Conservation (phyloP, 1,140 invertebrate genomes). For the Stegodyphus dumicola region DNA sequence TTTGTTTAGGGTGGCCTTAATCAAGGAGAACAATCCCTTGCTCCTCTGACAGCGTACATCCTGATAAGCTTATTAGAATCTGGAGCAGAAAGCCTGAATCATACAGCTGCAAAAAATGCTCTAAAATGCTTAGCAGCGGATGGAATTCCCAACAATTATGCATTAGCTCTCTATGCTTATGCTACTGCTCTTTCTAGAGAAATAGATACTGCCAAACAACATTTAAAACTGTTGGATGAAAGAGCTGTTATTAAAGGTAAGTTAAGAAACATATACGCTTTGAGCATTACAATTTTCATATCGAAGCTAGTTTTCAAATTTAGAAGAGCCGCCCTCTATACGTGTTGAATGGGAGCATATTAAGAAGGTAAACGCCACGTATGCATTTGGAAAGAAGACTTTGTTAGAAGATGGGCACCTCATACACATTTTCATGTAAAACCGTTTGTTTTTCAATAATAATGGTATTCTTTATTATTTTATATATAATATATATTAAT, state of each 20-base stretch:
- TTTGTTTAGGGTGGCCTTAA: slow-evolving; percentile 72
- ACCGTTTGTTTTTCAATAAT: too few relatives aligned
- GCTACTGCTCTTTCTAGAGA: slow-evolving; percentile 22
- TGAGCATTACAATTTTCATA: too few relatives aligned
- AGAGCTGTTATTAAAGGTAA: slow-evolving; percentile 51
- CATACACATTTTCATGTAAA: neutral
- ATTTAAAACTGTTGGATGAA: slow-evolving; percentile 19
- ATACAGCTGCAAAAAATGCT: slow-evolving; percentile 70
- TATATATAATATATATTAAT: too few relatives aligned
- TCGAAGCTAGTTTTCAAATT: too few relatives aligned
- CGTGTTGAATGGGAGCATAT: too few relatives aligned
- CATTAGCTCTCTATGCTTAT: slow-evolving; percentile 38
- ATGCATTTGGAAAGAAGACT: neutral
- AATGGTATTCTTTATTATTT: too few relatives aligned
- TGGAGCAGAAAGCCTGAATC: slow-evolving; percentile 62
- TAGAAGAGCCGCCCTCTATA: too few relatives aligned
- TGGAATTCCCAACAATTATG: slow-evolving; percentile 67
- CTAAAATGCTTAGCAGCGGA: slow-evolving; percentile 73
- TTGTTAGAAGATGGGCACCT: neutral
- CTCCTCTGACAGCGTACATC: slow-evolving; percentile 76
- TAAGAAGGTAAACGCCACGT: too few relatives aligned
- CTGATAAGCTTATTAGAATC: slow-evolving; percentile 76
- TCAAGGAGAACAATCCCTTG: slow-evolving; percentile 72
- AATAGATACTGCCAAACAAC: neutral
- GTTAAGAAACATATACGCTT: neutral